Evolutionary conservation across 1,140 invertebrate species (phyloP).

Genomic region (Drosophila pseudoobscura): DNA sequence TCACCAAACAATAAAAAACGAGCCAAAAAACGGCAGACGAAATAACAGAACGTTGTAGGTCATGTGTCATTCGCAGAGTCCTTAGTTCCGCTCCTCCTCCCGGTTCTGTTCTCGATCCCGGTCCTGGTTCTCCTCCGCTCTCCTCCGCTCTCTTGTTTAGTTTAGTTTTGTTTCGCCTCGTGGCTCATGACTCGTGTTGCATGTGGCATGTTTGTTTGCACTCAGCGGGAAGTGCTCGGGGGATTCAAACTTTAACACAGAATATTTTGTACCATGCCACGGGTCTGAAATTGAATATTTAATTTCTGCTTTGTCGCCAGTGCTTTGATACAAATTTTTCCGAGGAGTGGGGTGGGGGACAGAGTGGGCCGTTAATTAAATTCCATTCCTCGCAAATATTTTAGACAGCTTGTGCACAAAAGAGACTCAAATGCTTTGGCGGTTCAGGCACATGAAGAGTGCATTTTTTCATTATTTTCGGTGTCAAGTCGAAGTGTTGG

Average conservation of each 20-base stretch:
- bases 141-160: not conserved
- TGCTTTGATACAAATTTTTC: constrained; percentile 31
- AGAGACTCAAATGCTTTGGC: constrained; percentile 18
- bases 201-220: constrained; percentile 72
- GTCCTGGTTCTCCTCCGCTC: too few species aligned
- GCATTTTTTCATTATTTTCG: constrained; percentile 7
- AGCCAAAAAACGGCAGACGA: constrained; percentile 23
- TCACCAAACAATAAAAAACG: constrained; percentile 62
- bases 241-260: constrained; percentile 54
- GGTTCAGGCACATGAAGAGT: constrained; percentile 13
- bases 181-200: constrained; percentile 44
- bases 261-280: constrained; percentile 48
- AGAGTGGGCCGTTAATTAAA: constrained; percentile 49
- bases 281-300: constrained; percentile 67
- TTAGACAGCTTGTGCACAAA: constrained; percentile 40
- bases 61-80: constrained; percentile 72
- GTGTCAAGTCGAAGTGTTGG: not conserved
- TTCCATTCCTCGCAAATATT: constrained; percentile 35
- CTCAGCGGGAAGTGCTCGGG: constrained; percentile 34
- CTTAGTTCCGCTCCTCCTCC: constrained; percentile 45
- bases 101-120: too few species aligned
- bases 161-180: constrained; percentile 16
- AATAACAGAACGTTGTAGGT: constrained; percentile 72
- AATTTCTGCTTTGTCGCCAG: constrained; percentile 61
- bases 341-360: constrained; percentile 3